These are phyloP conservation scores for Cerastis leucographa DNA, from an alignment of 2,888 invertebrate genomes.

Conservation along the genomic window DNA sequence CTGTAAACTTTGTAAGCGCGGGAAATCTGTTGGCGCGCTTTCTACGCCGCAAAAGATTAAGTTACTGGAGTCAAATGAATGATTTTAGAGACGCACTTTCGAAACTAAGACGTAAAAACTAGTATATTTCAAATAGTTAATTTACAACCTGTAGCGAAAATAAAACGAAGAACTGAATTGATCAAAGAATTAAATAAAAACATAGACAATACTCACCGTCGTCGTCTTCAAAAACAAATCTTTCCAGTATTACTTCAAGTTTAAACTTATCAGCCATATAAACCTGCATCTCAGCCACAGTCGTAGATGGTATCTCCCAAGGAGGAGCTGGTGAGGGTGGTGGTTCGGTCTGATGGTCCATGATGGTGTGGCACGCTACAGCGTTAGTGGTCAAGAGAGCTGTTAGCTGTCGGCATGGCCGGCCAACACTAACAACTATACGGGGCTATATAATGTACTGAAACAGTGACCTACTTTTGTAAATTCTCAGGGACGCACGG, in stretches of 20 bases:
- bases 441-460: not conserved
- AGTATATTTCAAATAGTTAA: not conserved
- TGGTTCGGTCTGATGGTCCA: not conserved
- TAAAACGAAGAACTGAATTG: not conserved
- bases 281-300: not conserved
- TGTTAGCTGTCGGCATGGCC: not conserved
- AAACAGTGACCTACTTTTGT: conserved; percentile 28
- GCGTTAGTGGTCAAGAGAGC: not conserved
- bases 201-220: conserved; percentile 13
- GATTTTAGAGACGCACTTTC: not conserved
- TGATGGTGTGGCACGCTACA: not conserved
- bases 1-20: not conserved
- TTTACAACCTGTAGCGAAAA: not conserved
- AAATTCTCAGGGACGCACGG: not conserved
- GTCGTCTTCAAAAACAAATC: not conserved
- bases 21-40: not conserved
- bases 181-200: not conserved
- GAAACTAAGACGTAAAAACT: not conserved
- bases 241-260: conserved; percentile 2
- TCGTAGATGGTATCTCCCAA: conserved; percentile 6
- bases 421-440: not conserved
- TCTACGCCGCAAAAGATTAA: not conserved
- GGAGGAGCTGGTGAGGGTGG: not conserved
- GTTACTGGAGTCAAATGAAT: not conserved
- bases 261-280: conserved; percentile 10